Evolutionary conservation across 2,113 vertebrate species (phyloP), one percentile per base, ranked within the genome.

Genomic region (Mesoclemmys tuberculata): DNA sequence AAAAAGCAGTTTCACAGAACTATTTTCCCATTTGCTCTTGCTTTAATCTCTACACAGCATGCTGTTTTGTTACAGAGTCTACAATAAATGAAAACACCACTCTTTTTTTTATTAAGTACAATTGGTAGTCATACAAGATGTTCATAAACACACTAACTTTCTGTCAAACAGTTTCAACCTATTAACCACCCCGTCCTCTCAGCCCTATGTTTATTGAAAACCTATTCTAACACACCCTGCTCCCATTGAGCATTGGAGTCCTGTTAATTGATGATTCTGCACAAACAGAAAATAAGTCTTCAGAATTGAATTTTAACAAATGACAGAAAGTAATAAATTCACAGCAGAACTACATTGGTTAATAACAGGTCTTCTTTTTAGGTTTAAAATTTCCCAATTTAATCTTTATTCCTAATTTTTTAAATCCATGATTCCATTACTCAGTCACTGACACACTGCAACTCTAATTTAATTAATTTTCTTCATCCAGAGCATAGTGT

Each of bases 311-410:
- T 27, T 89, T 95, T 96, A 49, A 94, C 83, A 94, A 94, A 92
- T 61, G 78, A 80, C 61, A 74, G 77, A 82, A 94, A 84, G 88
- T 87, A 95, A 96, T 94, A 92, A 51, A 94, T 89, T 94, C 96
- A 97, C 92, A 93, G 80, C 31, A 90, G 89, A 86, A 94, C 75
- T 24, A 85, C n/a, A 87, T 91, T 93, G 85, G 41, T 85, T 86
- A 94, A 93, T 85, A 95, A 93, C 88, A 94, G 84, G n/a, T 85
- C 87, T 61, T 94, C 58, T 90, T 82, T 54, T 51, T 31, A 56
- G 58, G 90, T 97, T 90, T 80, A 88, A 93, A 93, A 94, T 92
- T 88, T 95, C 51, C 41, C 84, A 94, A 86, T 96, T 97, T 98
- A 79, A 89, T 91, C 58, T 91, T 88, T 2, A 54, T 71, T 92